These are phyloP conservation scores for Atlantisia rogersi DNA, from an alignment of 2,113 vertebrate species.

Conservation along the genomic window DNA sequence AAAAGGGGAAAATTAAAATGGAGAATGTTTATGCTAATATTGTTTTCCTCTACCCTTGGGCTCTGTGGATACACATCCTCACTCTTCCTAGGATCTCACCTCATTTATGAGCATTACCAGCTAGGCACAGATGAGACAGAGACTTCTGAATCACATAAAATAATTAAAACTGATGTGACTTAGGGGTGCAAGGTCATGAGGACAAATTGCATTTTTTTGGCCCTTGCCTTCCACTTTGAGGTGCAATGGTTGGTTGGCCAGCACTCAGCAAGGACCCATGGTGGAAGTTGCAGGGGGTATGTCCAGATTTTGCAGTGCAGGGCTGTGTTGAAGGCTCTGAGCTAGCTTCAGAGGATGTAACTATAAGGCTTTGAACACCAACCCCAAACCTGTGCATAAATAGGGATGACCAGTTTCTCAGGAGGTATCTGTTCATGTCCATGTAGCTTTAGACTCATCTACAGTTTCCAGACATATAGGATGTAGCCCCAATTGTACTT, in stretches of 20 bases:
- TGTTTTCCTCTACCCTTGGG: background rate
- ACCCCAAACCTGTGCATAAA: background rate
- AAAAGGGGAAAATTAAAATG: background rate
- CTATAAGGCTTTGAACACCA: background rate
- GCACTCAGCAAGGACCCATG: rapidly evolving
- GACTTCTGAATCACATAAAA: background rate
- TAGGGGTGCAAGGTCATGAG: background rate
- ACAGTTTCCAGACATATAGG: background rate
- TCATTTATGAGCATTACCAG: background rate
- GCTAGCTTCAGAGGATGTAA: background rate
- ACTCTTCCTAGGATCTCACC: background rate
- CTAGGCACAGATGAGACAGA: background rate
- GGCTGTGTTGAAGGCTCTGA: background rate
- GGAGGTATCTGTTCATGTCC: background rate
- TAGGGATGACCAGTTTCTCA: background rate
- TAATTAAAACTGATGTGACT: background rate
- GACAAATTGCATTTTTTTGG: background rate
- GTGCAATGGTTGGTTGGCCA: background rate
- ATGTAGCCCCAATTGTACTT: background rate
- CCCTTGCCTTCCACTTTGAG: background rate
- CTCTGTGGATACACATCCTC: background rate
- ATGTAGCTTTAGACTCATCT: background rate
- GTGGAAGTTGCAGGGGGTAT: background rate
- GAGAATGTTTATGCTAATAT: background rate
- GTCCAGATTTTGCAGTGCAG: background rate